Base-by-base conservation (phyloP, 2,113 vertebrate genomes). In the Oreotrochilus melanogaster region DNA sequence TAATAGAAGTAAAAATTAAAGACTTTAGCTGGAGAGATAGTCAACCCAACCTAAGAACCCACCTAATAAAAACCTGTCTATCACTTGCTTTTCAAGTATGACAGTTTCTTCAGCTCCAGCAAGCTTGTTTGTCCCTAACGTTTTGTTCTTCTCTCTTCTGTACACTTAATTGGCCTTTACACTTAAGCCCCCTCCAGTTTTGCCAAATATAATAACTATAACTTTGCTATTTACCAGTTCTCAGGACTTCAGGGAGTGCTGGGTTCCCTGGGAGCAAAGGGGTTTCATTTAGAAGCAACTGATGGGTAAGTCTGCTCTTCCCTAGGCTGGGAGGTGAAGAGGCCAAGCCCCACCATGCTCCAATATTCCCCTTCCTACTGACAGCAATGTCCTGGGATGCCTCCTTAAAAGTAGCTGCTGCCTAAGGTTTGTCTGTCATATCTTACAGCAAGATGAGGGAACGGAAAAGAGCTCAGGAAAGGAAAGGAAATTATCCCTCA, bases 81-180 rank as follows among this genome's bases (percentile, higher is more conserved):
- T 61, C 64, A 3, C 21, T 47, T 23, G 47, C 37, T 82, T 81
- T 72, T 14, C 43, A 43, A 25, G 4, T 11, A 35, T 33, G 47
- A 60, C 53, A 35, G 53, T 60, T 78, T 82, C 66, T 69, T 45
- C 86, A 78, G 57, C 33, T 85, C 16, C 57, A 2, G 2, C 31
- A 30, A 18, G 17, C 61, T 31, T 83, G 47, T 72, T 79, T 90
- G 78, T 78, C 82, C 86, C 72, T 78, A 73, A 50, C 66, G 43
- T 82, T 89, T 74, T 70, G 50, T 65, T 89, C 90, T 56, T 81
- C 30, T 94, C 74, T 88, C 25, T 37, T 92, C 37, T 87, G 66
- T 83, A 83, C 86, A 78, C 30, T 78, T 86, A 69, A 89, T 86
- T 60, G 82, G 43, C 86, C 93, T 95, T 95, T 90, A 89, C 81